A percentile compares a stretch with the other conserved stretches of the same genome.
phyloP scores from a whole-genome alignment of 2,888 invertebrate genomes.

The Yponomeuta sedellus region DNA sequence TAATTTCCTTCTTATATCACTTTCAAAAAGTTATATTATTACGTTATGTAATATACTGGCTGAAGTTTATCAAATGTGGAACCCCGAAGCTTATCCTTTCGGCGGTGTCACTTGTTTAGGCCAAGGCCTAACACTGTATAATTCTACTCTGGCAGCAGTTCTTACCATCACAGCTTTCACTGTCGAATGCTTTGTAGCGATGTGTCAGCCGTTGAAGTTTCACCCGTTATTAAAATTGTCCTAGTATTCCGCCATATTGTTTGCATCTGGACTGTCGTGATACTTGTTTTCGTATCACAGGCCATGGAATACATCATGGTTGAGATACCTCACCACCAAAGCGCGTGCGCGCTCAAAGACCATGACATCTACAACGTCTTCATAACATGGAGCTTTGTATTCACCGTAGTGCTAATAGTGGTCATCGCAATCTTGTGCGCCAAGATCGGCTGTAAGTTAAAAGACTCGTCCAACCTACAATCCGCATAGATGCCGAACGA shows the following conservation, averaged over 20 bases:
- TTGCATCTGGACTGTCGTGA: conserved; percentile 86
- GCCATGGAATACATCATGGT: conserved; percentile 88
- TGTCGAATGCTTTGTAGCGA: conserved; percentile 91
- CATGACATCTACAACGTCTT: conserved; percentile 81
- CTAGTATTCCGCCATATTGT: conserved; percentile 86
- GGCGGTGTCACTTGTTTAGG: conserved; percentile 86
- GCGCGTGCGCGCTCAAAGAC: conserved; percentile 77
- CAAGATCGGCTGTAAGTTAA: conserved; percentile 83
- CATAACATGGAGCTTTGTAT: conserved; percentile 86
- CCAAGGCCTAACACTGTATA: conserved; percentile 87
- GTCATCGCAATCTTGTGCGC: conserved; percentile 89
- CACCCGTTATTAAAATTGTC: conserved; percentile 90
- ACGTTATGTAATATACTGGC: conserved; percentile 87
- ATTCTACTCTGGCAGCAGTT: conserved; percentile 90
- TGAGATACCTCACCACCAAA: conserved; percentile 60
- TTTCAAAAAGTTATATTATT: conserved; percentile 87
- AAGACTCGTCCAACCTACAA: conserved; percentile 78
- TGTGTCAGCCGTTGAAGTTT: conserved; percentile 89
- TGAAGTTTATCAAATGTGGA: conserved; percentile 86
- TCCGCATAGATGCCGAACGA: conserved; percentile 73
- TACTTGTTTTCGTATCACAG: conserved; percentile 85
- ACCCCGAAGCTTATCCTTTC: conserved; percentile 83
- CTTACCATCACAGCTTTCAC: conserved; percentile 92
- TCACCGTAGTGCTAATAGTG: conserved; percentile 92
- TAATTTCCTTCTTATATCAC: conserved; percentile 88